Evolutionary conservation across 2,797 vertebrate species (phyloP).

Genomic region (Protonibea diacanthus): DNA sequence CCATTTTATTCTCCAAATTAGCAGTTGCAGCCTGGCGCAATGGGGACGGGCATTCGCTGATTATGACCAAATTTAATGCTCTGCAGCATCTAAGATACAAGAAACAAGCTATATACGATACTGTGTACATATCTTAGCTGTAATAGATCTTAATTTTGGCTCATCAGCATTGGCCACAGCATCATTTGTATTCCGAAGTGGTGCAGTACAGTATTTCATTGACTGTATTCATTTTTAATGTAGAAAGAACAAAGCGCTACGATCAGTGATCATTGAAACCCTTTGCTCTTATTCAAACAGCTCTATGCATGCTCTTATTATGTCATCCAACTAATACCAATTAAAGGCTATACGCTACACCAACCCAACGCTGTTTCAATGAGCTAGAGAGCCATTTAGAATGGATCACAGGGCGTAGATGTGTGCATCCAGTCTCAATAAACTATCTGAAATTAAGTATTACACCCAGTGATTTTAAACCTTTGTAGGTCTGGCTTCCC

Average conservation of each 20-base stretch:
- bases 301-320: constrained; percentile 56
- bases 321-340: constrained; percentile 68
- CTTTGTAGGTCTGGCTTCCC: constrained; percentile 60
- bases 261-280: constrained; percentile 60
- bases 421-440: constrained; percentile 49
- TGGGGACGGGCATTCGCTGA: neutral
- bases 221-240: constrained; percentile 63
- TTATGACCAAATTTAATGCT: constrained; percentile 23
- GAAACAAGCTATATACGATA: neutral
- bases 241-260: constrained; percentile 58
- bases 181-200: constrained; percentile 56
- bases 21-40: constrained; percentile 17
- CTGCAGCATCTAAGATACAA: constrained; percentile 15
- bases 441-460: constrained; percentile 62
- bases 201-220: constrained; percentile 41
- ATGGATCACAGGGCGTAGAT: constrained; percentile 44
- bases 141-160: constrained; percentile 20
- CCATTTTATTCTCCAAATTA: constrained; percentile 57
- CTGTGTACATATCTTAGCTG: constrained; percentile 1
- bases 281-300: constrained; percentile 59
- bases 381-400: constrained; percentile 53
- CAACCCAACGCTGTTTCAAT: constrained; percentile 46
- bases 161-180: constrained; percentile 4
- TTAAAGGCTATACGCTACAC: constrained; percentile 58
- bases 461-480: constrained; percentile 56